A percentile compares a stretch with the other conserved stretches of the same genome.
Evolutionary conservation across 2,113 vertebrate genomes (phyloP).

Genomic region (Drymodes brunneopygia): DNA sequence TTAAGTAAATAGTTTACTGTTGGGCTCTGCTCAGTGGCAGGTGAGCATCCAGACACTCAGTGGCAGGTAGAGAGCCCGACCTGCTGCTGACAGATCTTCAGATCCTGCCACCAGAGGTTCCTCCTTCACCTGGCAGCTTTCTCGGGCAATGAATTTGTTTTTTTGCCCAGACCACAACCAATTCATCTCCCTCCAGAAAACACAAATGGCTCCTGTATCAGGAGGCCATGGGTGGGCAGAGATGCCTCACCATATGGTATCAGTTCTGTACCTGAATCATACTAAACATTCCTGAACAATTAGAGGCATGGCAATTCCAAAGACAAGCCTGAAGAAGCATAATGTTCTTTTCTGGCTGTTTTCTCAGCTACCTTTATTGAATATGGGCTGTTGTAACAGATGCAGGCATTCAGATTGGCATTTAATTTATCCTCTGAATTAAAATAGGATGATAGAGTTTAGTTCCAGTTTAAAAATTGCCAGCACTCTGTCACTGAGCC

Average conservation of each 20-base stretch:
- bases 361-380: neutral
- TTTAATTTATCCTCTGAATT: conserved; percentile 45
- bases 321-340: neutral
- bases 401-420: conserved; percentile 1
- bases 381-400: conserved; percentile 14
- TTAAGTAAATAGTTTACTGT: neutral
- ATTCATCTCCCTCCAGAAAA: neutral
- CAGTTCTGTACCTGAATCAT: neutral
- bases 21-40: neutral
- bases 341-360: conserved; percentile 9
- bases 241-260: neutral
- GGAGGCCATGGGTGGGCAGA: neutral
- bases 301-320: neutral
- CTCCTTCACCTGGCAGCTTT: neutral
- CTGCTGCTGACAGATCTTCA: neutral
- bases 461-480: conserved; percentile 17
- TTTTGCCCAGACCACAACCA: neutral
- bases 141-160: neutral
- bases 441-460: conserved; percentile 17
- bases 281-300: neutral
- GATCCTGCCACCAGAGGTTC: neutral
- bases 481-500: conserved; percentile 13
- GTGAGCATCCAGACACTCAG: neutral
- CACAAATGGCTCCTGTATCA: neutral
- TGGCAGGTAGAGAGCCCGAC: neutral